Percentiles rank a stretch among this genome's conserved stretches.
Conservation (phyloP, 2,113 vertebrate genomes). For the Pandion haliaetus region DNA sequence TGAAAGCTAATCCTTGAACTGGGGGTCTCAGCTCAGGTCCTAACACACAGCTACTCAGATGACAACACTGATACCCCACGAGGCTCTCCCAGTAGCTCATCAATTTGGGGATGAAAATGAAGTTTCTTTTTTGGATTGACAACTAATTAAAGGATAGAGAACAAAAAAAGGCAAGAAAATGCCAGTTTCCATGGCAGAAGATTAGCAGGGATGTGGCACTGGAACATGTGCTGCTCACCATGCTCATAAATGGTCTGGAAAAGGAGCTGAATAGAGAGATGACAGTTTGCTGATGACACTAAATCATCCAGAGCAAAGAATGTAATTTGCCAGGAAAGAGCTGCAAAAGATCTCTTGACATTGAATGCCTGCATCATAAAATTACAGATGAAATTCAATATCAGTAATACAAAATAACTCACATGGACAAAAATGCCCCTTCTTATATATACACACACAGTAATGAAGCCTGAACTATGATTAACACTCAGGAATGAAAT, state of each 20-base stretch:
- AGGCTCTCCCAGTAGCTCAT: not conserved
- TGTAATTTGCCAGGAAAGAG: constrained; percentile 32
- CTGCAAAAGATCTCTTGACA: constrained; percentile 30
- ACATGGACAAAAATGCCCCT: not conserved
- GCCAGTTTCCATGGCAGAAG: not conserved
- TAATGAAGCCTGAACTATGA: not conserved
- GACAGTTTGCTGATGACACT: constrained; percentile 39
- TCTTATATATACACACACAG: not conserved
- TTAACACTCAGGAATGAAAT: not conserved
- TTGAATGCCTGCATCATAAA: not conserved
- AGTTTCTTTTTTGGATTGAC: not conserved
- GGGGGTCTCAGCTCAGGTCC: not conserved
- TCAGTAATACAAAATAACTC: not conserved
- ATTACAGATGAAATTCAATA: constrained; percentile 13
- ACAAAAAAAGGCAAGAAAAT: not conserved
- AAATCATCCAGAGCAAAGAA: constrained; percentile 47
- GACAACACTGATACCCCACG: not conserved
- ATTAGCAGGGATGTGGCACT: not conserved
- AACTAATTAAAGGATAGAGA: not conserved
- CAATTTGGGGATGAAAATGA: not conserved
- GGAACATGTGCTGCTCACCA: not conserved
- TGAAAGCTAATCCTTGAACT: not conserved
- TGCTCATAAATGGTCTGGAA: constrained; percentile 65
- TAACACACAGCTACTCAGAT: not conserved
- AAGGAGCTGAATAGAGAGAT: constrained; percentile 27